Evolutionary conservation across 2,888 invertebrate genomes (phyloP).

Genomic region (Alentia gelatinosa): DNA sequence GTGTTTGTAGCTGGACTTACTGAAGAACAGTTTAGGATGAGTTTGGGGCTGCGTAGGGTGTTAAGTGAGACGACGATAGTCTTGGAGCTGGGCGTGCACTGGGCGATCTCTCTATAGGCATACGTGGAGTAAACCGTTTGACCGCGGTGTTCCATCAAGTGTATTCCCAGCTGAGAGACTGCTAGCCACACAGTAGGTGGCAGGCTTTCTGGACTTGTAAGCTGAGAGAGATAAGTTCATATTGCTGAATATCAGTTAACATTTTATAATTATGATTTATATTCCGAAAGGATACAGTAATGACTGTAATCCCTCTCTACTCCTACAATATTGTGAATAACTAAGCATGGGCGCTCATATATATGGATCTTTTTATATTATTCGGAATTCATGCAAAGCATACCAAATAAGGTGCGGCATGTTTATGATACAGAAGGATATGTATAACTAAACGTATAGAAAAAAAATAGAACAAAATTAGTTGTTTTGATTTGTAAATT

Average conservation of each 20-base stretch:
- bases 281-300: neutral
- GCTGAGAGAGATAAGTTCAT: constrained; percentile 83
- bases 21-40: constrained; percentile 95
- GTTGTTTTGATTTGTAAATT: no score
- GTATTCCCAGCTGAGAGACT: constrained; percentile 94
- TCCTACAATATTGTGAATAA: neutral
- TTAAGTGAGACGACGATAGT: constrained; percentile 96
- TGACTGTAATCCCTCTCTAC: neutral
- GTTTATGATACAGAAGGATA: no score
- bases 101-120: constrained; percentile 93
- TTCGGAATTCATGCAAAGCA: no score
- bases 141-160: constrained; percentile 92
- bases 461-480: no score
- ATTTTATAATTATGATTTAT: neutral
- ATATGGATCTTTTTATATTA: neutral
- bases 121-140: constrained; percentile 93
- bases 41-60: constrained; percentile 92
- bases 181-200: constrained; percentile 95
- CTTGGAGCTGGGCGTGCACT: constrained; percentile 94
- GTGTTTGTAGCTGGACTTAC: constrained; percentile 83
- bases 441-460: no score
- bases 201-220: constrained; percentile 98
- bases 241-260: neutral
- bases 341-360: neutral
- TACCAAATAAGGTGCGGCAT: no score